A percentile compares a stretch with the other conserved stretches of the same genome.
phyloP scores from a whole-genome alignment of 2,888 invertebrate genomes.

The Oxyteleia sp. region DNA sequence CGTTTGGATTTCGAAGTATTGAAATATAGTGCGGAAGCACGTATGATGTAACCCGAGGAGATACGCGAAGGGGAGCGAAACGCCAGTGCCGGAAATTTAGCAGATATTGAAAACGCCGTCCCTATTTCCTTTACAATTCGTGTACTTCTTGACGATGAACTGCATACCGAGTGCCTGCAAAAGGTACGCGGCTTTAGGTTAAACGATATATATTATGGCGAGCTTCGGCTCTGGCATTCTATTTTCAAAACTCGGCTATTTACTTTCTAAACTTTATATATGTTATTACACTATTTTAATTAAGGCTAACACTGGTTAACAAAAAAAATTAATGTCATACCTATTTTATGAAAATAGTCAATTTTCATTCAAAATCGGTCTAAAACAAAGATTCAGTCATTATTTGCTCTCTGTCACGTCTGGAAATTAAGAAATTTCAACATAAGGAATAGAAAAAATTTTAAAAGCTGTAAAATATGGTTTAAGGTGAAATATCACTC shows the following conservation, averaged over 20 bases:
- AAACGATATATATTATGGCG: conserved; percentile 60
- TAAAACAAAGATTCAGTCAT: no score
- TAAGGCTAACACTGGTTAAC: no score
- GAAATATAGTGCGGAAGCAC: conserved; percentile 79
- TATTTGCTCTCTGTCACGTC: no score
- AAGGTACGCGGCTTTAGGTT: conserved; percentile 59
- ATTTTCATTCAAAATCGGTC: no score
- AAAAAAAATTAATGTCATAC: no score
- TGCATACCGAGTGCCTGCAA: conserved; percentile 64
- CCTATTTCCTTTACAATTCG: conserved; percentile 78
- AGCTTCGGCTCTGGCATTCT: conserved; percentile 38
- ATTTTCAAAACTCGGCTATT: conserved; percentile 35
- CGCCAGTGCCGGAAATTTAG: conserved; percentile 81
- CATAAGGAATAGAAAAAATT: no score
- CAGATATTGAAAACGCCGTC: conserved; percentile 83
- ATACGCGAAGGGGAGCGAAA: conserved; percentile 76
- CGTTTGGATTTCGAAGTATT: conserved; percentile 81
- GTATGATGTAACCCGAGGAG: conserved; percentile 78
- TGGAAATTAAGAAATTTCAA: no score
- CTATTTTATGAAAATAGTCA: no score
- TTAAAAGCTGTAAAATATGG: no score
- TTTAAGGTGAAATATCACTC: no score
- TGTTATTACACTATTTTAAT: no score
- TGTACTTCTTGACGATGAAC: conserved; percentile 74
- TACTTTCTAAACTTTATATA: no score